Evolutionary conservation across 2,888 invertebrate species (phyloP), one percentile per base, ranked within the genome.

Genomic region (Drosophila infuscata): DNA sequence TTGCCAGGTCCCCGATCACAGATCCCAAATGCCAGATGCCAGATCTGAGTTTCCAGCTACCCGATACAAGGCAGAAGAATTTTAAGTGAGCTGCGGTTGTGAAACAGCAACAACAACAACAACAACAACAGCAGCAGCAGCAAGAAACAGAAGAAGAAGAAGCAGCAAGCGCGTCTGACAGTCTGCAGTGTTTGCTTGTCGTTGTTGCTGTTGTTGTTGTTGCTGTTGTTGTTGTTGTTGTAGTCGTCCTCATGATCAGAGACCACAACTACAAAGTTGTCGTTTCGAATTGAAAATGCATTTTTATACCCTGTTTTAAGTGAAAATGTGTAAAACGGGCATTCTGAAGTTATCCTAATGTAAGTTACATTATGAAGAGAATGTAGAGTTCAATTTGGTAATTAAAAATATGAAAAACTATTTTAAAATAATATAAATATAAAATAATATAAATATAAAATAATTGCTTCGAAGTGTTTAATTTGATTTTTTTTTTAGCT

Each of bases 251-350:
- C 62, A 74, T 78, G 68, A 58, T 65, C 64, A 61, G 35, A 71
- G 60, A 66, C 75, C 61, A 65, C 76, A 76, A 70, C 64, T 70
- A 70, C 76, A 68, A 71, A 61, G 76, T 78, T 78, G 76, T 76
- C 76, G 68, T 73, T 60, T 74, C 74, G 85, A 88, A 88, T 90
- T 89, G 90, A 78, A 91, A 91, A 88, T 90, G 86, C 82, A 90
- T 91, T 91, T 89, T 53, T 15, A 56, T 56, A 56, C 38, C 56
- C 56, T 38, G n/a, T n/a, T 29, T n/a, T 5, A 38, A 38, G 12
- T 12, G n/a, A 30, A 56, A n/a, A 36, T 29, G 38, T 38, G 12
- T 30, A 38, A 29, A 56, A 30, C 8, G 38, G 3, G 12, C 8
- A 15, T 29, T 3, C 1, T 15, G 3, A 20, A 20, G 0, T 5